Evolutionary conservation across 2,797 vertebrate species (phyloP), one percentile per base, ranked within the genome.

Genomic region (Mycteria americana): DNA sequence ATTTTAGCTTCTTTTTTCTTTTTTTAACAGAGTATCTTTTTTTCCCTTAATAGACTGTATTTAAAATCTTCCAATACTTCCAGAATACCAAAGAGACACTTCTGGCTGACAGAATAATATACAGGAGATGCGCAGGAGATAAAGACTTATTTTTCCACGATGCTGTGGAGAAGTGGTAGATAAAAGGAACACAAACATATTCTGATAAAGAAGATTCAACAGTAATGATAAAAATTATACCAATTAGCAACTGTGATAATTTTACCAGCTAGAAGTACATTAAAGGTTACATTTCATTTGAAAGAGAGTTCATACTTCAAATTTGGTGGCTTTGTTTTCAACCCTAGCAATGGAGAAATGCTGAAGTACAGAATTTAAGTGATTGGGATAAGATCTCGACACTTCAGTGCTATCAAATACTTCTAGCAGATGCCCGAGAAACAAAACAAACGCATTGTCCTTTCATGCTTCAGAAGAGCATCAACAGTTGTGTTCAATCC

Each of bases 391-490:
- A 77, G 57, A 91, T 92, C 92, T 92, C 1, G 0, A 74, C 85
- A 86, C 80, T 92, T 88, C 76, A 96, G 33, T 22, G 8, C 53
- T 62, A 91, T 91, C 92, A 85, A 95, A 83, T 15, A 60, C 35
- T 85, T 91, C 70, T 67, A 76, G 74, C 74, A 95, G 76, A 60
- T 23, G 78, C 81, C 70, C 31, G 56, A 89, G 87, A 88, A 89
- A 83, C 0, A 3, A 74, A 94, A 94, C 85, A 67, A 86, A 91
- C 2, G 30, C 22, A 30, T 21, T 76, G n/a, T 46, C 87, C 75
- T 94, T 92, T 88, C 83, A 90, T n/a, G 86, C 85, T 89, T 87
- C 63, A 89, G 96, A 96, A 64, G 70, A 93, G 72, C 84, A 95
- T 59, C 21, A 27, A 94, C 80, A 95, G 69, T 24, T 72, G 22